Percentiles rank a stretch among this genome's conserved stretches.
phyloP scores from a whole-genome alignment of 2,888 invertebrate genomes.

The Elysia crispata region DNA sequence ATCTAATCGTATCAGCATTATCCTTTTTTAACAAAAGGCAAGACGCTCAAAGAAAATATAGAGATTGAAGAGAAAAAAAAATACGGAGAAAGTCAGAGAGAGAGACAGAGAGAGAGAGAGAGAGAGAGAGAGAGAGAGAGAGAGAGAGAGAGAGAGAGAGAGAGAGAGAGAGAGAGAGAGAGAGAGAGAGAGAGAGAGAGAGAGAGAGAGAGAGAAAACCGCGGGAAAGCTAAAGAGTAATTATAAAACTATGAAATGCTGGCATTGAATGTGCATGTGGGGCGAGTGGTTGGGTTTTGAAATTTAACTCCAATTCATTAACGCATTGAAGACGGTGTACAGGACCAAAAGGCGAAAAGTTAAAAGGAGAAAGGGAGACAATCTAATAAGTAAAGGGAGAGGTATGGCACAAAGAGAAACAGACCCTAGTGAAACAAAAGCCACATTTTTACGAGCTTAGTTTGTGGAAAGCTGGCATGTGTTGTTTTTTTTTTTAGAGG shows the following conservation, averaged over 20 bases:
- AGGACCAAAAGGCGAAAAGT: not conserved
- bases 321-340: not conserved
- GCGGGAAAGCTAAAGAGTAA: not conserved
- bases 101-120: conserved; percentile 21
- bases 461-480: no score
- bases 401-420: not conserved
- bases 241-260: no score
- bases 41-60: no score
- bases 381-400: no score
- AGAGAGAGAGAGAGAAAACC: not conserved
- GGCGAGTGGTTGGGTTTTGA: no score
- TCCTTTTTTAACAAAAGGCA: no score
- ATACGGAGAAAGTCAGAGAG: conserved; percentile 23
- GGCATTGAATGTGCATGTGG: no score
- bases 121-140: conserved; percentile 12
- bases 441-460: no score
- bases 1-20: no score
- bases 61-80: not conserved
- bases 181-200: not conserved
- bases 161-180: not conserved
- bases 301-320: no score
- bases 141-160: not conserved
- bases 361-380: not conserved
- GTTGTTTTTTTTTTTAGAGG: no score
- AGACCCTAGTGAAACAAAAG: not conserved